phyloP scores from a whole-genome alignment of 1,140 invertebrate genomes.

The Goniozus legneri region DNA sequence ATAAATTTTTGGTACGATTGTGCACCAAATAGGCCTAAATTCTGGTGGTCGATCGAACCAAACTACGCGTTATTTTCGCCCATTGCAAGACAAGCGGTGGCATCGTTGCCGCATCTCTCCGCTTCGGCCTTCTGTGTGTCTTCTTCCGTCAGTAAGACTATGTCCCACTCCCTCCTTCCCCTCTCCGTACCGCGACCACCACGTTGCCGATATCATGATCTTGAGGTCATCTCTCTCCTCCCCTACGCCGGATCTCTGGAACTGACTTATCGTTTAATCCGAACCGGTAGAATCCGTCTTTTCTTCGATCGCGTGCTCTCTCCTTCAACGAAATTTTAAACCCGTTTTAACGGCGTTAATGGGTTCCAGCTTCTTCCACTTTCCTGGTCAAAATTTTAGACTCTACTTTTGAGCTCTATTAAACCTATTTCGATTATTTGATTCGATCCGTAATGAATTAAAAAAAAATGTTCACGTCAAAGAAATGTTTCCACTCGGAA shows the following conservation, averaged over 20 bases:
- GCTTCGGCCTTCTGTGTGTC: neutral
- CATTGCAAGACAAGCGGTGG: conserved; percentile 24
- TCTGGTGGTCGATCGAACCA: no score
- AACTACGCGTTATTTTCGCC: conserved; percentile 38
- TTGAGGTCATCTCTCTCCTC: conserved; percentile 26
- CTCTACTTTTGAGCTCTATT: no score
- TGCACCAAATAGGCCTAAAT: no score
- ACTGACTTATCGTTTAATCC: conserved; percentile 22
- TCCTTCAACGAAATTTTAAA: no score
- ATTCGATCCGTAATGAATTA: no score
- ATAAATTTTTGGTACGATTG: no score
- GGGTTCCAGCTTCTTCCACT: no score
- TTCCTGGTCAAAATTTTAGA: no score
- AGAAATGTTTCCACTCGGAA: no score
- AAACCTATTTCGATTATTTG: no score
- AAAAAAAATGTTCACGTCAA: no score
- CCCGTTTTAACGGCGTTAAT: no score
- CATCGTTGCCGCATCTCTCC: conserved; percentile 31
- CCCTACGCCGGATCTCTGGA: conserved; percentile 32
- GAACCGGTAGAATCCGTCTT: conserved; percentile 28
- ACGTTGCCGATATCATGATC: conserved; percentile 32
- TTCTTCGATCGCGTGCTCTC: conserved; percentile 12
- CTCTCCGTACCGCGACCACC: conserved; percentile 13
- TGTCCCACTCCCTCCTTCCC: conserved; percentile 1
- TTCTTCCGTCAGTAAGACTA: neutral